Percentiles rank a stretch among this genome's conserved stretches.
Conservation (phyloP, 2,113 vertebrate genomes). For the Tetraodon nigroviridis region DNA sequence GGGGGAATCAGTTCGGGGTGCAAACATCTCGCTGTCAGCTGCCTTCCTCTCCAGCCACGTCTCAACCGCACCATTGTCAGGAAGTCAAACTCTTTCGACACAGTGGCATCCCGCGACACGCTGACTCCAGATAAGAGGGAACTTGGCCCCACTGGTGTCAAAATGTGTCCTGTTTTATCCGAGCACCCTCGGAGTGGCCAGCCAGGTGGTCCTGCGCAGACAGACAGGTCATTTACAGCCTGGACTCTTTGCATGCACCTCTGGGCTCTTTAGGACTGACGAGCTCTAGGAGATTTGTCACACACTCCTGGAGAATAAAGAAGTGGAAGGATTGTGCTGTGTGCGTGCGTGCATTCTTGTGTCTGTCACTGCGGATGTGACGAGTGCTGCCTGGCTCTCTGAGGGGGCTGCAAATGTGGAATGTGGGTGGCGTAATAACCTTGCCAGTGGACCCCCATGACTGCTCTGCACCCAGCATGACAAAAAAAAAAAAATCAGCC, state of each 20-base stretch:
- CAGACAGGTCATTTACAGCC: constrained; percentile 65
- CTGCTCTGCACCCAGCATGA: constrained; percentile 41
- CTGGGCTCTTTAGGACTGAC: constrained; percentile 56
- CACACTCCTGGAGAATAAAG: constrained; percentile 57
- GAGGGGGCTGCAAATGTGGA: constrained; percentile 42
- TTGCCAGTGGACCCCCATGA: constrained; percentile 45
- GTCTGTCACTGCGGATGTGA: constrained; percentile 40
- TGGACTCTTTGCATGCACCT: constrained; percentile 52
- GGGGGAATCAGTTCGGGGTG: constrained; percentile 33
- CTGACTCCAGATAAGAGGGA: constrained; percentile 57
- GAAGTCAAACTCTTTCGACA: constrained; percentile 55
- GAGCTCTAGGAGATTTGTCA: constrained; percentile 66
- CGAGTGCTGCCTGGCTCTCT: constrained; percentile 38
- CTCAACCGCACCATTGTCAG: constrained; percentile 55
- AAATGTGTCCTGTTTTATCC: constrained; percentile 62
- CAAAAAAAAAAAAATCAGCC: constrained; percentile 37
- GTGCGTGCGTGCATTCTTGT: constrained; percentile 6
- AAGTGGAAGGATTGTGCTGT: constrained; percentile 38
- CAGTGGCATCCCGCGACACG: constrained; percentile 55
- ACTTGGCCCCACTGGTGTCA: constrained; percentile 56
- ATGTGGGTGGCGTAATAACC: constrained; percentile 55
- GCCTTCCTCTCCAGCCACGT: constrained; percentile 52
- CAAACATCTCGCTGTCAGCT: constrained; percentile 41
- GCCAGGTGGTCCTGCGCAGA: constrained; percentile 69
- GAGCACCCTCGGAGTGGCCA: constrained; percentile 43